Evolutionary conservation across 1,140 invertebrate species (phyloP).

Genomic region (Lasioglossum baleicum): DNA sequence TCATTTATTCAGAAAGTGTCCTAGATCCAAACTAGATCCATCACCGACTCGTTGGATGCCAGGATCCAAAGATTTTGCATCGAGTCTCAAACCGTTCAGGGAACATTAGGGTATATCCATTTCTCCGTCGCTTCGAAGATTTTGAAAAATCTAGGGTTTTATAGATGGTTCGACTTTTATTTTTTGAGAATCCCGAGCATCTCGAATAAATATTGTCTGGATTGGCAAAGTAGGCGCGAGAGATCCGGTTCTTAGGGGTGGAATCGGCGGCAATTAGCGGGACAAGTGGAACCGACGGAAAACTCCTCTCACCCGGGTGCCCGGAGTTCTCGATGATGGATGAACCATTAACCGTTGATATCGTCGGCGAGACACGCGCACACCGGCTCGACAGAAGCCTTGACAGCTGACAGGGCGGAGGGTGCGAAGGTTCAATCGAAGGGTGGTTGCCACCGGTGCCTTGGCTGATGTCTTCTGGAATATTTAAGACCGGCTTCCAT

Average conservation of each 20-base stretch:
- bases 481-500: constrained; percentile 61
- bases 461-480: constrained; percentile 63
- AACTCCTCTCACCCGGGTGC: constrained; percentile 4
- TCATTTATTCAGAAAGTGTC: too few relatives aligned
- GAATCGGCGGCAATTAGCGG: constrained; percentile 31
- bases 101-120: too few relatives aligned
- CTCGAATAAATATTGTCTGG: too few relatives aligned
- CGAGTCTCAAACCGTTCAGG: too few relatives aligned
- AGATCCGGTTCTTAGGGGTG: neutral
- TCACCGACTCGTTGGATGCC: too few relatives aligned
- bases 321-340: constrained; percentile 55
- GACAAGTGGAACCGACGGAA: constrained; percentile 31
- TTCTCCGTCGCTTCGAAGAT: too few relatives aligned
- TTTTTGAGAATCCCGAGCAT: too few relatives aligned
- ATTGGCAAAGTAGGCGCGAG: neutral
- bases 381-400: constrained; percentile 45
- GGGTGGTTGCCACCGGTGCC: constrained; percentile 39
- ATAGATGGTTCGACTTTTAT: too few relatives aligned
- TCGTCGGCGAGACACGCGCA: constrained; percentile 12
- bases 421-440: constrained; percentile 58
- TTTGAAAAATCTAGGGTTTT: too few relatives aligned
- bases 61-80: too few relatives aligned
- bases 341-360: constrained; percentile 54
- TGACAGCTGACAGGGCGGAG: constrained; percentile 59
- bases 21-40: too few relatives aligned